Base-by-base conservation (phyloP, 2,888 invertebrate genomes). In the Stramonita haemastoma region DNA sequence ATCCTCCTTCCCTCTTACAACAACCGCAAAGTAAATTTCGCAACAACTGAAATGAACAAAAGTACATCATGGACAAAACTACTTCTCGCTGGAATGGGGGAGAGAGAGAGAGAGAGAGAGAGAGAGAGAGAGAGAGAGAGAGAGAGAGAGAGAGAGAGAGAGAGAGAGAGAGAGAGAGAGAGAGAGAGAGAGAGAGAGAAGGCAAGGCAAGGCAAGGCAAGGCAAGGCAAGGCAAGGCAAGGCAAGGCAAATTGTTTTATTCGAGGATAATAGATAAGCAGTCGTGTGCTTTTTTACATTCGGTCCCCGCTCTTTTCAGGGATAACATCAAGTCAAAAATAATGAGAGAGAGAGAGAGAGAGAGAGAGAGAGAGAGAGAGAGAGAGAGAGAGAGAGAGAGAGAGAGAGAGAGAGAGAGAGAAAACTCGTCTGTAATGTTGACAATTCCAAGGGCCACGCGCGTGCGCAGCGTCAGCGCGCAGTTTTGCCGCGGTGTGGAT, bases 91-190 rank as follows among this genome's bases (percentile, higher is more conserved):
- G 26, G 36, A 56, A 83, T 15, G 19, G 83, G 57, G 56, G 60
- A 86, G 60, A 60, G 60, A 86, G 60, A 86, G 86, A 57, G 86
- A 22, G 86, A 57, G 19, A 81, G 29, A 26, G 29, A 81, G 19
- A 32, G 83, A 81, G 29, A 81, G 19, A 81, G 29, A 26, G 83
- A 17, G 29, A 32, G 32, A 22, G 56, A 13, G 57, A 32, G 87
- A 87, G 56, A 87, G 87, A 87, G 56, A 70, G 87, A 87, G 56
- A 70, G 86, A 87, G 56, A 70, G 87, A 87, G 56, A 87, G 66
- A 57, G 56, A 87, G 87, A 87, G 56, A 66, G 87, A 87, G 29
- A 87, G 87, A 66, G 56, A 87, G 87, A 66, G 32, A 87, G 87
- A 66, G 29, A 87, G 87, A 87, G 66, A 87, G 87, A 87, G 56